A percentile compares a stretch with the other conserved stretches of the same genome.
Evolutionary conservation across 2,888 invertebrate genomes (phyloP).

Genomic region (Phyllotreta striolata): DNA sequence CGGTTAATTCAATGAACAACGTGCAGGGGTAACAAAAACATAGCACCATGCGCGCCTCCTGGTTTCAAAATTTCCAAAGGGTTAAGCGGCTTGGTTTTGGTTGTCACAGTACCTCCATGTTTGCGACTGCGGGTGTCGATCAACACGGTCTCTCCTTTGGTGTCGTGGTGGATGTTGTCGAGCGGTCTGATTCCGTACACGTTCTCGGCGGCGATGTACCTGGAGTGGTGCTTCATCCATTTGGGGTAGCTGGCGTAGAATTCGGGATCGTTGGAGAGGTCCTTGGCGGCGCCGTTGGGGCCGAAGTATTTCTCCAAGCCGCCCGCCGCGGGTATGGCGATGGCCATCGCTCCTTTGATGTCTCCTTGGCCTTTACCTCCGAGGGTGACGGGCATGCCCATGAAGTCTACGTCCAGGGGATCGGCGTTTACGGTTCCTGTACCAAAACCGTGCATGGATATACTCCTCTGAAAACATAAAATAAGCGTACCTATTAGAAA

Average conservation of each 20-base stretch:
- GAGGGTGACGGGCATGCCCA: constrained; percentile 7
- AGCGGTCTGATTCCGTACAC: constrained; percentile 6
- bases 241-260: constrained; percentile 2
- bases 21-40: no score
- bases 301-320: constrained; percentile 7
- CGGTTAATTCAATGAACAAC: no score
- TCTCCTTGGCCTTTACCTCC: constrained; percentile 20
- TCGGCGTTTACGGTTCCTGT: constrained; percentile 17
- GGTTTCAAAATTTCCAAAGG: no score
- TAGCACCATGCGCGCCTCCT: no score
- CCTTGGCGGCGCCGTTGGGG: neutral
- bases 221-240: constrained; percentile 11
- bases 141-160: neutral
- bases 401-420: constrained; percentile 6
- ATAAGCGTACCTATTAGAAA: no score
- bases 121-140: neutral
- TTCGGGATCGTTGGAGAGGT: neutral
- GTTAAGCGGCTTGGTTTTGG: no score
- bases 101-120: no score
- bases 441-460: constrained; percentile 4
- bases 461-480: constrained; percentile 4
- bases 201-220: neutral
- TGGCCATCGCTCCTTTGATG: constrained; percentile 9
- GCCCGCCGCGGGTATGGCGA: neutral
- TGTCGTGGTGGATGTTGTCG: neutral